A percentile compares a stretch with the other conserved stretches of the same genome.
These are phyloP conservation scores for Charina bottae DNA, from an alignment of 2,113 vertebrate species.

Conservation along the genomic window DNA sequence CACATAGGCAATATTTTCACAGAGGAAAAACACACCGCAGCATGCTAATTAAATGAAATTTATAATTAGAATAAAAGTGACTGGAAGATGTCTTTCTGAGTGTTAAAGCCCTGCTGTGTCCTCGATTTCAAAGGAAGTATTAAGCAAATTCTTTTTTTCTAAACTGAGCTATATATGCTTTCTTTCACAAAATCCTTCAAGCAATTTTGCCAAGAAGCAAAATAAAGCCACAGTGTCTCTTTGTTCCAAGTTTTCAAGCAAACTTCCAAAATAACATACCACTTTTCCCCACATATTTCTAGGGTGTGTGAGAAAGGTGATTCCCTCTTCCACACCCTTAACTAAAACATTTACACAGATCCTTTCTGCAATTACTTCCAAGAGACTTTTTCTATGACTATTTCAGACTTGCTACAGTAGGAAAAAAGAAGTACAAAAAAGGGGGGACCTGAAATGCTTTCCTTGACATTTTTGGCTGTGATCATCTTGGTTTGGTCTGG, in stretches of 20 bases:
- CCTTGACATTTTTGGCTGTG: constrained; percentile 31
- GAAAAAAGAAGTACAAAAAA: neutral
- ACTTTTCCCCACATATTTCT: constrained; percentile 32
- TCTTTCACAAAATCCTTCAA: neutral
- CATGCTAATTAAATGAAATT: neutral
- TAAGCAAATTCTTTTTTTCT: neutral
- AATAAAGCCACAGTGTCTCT: constrained; percentile 22
- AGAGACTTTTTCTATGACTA: constrained; percentile 29
- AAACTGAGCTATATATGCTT: neutral
- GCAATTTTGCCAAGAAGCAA: constrained; percentile 3
- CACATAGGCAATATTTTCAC: neutral
- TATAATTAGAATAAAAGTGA: neutral
- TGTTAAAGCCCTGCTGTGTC: neutral
- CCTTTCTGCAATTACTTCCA: constrained; percentile 31
- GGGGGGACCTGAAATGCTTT: neutral
- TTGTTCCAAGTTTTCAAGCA: constrained; percentile 19
- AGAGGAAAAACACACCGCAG: neutral
- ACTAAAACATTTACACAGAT: constrained; percentile 34
- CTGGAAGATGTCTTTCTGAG: neutral
- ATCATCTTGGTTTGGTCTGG: constrained; percentile 18
- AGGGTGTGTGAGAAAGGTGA: constrained; percentile 29
- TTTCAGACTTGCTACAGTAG: constrained; percentile 24
- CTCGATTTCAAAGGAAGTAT: neutral
- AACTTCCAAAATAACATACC: constrained; percentile 19
- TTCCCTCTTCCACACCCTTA: constrained; percentile 36